Evolutionary conservation across 2,113 vertebrate species (phyloP).

Genomic region (Canis aureus): DNA sequence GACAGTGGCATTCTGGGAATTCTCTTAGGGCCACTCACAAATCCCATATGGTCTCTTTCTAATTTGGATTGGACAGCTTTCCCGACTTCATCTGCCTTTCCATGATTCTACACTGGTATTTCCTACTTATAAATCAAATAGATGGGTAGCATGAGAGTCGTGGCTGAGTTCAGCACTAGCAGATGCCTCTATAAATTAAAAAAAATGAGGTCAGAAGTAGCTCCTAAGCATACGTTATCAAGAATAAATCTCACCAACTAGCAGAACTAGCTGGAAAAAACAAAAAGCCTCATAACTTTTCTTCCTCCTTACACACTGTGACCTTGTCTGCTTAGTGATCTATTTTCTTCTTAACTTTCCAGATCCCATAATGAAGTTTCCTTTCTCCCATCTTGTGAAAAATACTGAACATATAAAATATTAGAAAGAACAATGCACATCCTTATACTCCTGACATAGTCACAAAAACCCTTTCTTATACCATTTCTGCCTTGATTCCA

Average conservation of each 20-base stretch:
- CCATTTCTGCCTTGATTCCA: neutral
- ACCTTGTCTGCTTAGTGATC: neutral
- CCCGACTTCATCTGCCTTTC: neutral
- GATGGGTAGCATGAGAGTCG: neutral
- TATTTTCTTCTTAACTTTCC: neutral
- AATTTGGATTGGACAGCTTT: neutral
- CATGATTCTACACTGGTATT: neutral
- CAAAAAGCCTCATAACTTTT: neutral
- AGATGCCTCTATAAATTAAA: neutral
- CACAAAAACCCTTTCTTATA: neutral
- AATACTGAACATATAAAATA: neutral
- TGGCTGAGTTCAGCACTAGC: neutral
- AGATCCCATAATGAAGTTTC: neutral
- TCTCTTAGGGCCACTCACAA: neutral
- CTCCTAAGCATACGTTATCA: neutral
- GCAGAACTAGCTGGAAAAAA: neutral
- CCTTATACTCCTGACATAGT: neutral
- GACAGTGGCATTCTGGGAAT: accelerated
- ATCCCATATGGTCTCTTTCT: neutral
- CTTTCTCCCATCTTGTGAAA: neutral
- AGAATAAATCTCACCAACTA: neutral
- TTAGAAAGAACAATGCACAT: neutral
- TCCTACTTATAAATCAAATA: conserved; percentile 27
- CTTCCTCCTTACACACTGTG: neutral
- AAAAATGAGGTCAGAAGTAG: conserved; percentile 14